Evolutionary conservation across 30 jellyfish, hydroid and myxozoan species (phyloP), one percentile per base, ranked within the genome.

Genomic region (Aurelia aurita): DNA sequence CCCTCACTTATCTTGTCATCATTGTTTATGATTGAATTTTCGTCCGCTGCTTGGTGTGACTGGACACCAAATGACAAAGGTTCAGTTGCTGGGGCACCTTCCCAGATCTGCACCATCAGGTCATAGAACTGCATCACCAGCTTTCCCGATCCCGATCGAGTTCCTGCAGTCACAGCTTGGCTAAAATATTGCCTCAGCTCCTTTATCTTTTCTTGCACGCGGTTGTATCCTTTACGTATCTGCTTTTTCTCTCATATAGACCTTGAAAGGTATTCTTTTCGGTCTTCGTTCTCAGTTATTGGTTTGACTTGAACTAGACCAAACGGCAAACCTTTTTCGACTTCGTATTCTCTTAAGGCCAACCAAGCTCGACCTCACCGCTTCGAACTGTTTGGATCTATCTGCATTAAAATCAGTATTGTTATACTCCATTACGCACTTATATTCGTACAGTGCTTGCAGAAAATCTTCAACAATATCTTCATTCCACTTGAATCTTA

Each of bases 31-130:
- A 29, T 74, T 15, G 21, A 57, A 8, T 19, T 2, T 21, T 11
- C 23, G 8, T 29, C 73, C 3, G 23, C 55, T 47, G 16, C 58
- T 46, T 16, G 28, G 49, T 72, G 45, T 18, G 86, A 45, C 72
- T 26, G 58, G 14, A 54, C 74, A 46, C 86, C 86, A 46, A 51
- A 74, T 51, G 73, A 16, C 61, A 74, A 47, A 3, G 86, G 86
- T 16, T 74, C 86, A 32, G 83, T 71, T 15, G 83, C 83, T 4
- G 71, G 83, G 47, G 83, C 35, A 71, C 83, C 83, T 32, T 53
- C 83, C 83, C 83, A 71, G 27, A 71, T 35, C 45, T 71, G 83
- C 8, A 71, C 83, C 83, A 71, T 32, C 14, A 32, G 69, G n/a
- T 71, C 83, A 71, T 71, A 71, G 69, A 71, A 71, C 68, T 71